Conservation (phyloP, 2,888 invertebrate genomes). For the Liposcelis brunnea region DNA sequence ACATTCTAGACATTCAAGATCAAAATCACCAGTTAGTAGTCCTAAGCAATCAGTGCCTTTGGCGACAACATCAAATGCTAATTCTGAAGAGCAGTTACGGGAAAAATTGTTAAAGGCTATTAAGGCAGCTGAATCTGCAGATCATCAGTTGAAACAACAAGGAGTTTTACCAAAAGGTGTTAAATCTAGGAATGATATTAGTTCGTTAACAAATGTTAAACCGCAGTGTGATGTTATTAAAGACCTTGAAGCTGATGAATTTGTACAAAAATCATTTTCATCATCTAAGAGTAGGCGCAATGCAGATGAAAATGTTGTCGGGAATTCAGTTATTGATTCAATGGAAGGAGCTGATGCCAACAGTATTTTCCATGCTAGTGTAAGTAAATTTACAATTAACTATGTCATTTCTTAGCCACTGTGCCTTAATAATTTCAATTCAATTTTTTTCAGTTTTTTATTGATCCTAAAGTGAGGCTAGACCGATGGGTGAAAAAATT, state of each 20-base stretch:
- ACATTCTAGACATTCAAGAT: slow-evolving; percentile 8
- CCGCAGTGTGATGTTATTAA: slow-evolving; percentile 10
- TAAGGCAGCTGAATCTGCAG: slow-evolving; percentile 15
- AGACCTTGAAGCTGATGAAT: slow-evolving; percentile 14
- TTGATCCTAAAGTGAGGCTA: slow-evolving; percentile 17
- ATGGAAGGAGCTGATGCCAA: slow-evolving; percentile 9
- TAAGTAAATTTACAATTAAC: slow-evolving; percentile 12
- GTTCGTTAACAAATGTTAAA: not conserved
- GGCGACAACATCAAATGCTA: not conserved
- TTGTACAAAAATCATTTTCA: slow-evolving; percentile 13
- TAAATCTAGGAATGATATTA: slow-evolving; percentile 7
- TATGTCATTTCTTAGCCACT: not conserved
- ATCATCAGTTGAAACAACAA: slow-evolving; percentile 15
- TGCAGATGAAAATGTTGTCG: not conserved
- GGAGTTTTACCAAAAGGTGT: slow-evolving; percentile 11
- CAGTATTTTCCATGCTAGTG: slow-evolving; percentile 15
- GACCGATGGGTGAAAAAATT: slow-evolving; percentile 20
- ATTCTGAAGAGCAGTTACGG: slow-evolving; percentile 11
- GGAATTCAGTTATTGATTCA: not conserved
- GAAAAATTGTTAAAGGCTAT: slow-evolving; percentile 14
- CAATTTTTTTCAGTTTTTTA: slow-evolving; percentile 17
- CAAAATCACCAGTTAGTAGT: slow-evolving; percentile 7
- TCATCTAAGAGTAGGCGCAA: slow-evolving; percentile 8
- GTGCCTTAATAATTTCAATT: not conserved
- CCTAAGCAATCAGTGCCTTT: not conserved